Evolutionary conservation across 1,140 invertebrate species (phyloP).

Genomic region (Eciton burchellii): DNA sequence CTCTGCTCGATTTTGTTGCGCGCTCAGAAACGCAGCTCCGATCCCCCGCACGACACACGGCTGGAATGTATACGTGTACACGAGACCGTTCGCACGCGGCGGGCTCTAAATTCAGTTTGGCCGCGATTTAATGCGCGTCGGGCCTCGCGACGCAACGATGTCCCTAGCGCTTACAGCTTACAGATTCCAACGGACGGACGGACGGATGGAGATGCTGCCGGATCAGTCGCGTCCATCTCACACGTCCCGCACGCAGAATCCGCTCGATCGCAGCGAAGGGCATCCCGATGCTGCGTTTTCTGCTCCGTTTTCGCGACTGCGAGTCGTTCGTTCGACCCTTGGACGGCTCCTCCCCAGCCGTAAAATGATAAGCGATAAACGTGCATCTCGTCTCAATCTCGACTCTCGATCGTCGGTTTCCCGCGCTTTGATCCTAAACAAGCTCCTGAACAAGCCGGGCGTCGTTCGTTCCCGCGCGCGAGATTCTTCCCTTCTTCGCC

Average conservation of each 20-base stretch:
- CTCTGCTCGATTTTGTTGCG: slow-evolving; percentile 27
- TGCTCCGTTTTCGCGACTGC: slow-evolving; percentile 2
- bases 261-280: slow-evolving; percentile 14
- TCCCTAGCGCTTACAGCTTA: neutral
- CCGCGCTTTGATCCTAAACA: too few relatives aligned
- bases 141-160: slow-evolving; percentile 7
- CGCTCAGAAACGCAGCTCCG: slow-evolving; percentile 7
- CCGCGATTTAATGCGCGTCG: neutral
- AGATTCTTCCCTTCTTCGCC: neutral
- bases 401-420: too few relatives aligned
- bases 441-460: too few relatives aligned
- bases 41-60: neutral
- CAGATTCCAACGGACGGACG: slow-evolving; percentile 42
- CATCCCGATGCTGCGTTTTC: slow-evolving; percentile 15
- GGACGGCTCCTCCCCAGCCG: too few relatives aligned
- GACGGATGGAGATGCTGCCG: slow-evolving; percentile 51
- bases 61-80: slow-evolving; percentile 10
- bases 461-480: too few relatives aligned
- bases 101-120: slow-evolving; percentile 5
- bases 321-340: too few relatives aligned
- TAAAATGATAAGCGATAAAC: too few relatives aligned
- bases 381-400: too few relatives aligned
- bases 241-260: slow-evolving; percentile 26
- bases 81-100: neutral
- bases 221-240: slow-evolving; percentile 34